Evolutionary conservation across 2,888 invertebrate species (phyloP).

Genomic region (Philereme vetulata): DNA sequence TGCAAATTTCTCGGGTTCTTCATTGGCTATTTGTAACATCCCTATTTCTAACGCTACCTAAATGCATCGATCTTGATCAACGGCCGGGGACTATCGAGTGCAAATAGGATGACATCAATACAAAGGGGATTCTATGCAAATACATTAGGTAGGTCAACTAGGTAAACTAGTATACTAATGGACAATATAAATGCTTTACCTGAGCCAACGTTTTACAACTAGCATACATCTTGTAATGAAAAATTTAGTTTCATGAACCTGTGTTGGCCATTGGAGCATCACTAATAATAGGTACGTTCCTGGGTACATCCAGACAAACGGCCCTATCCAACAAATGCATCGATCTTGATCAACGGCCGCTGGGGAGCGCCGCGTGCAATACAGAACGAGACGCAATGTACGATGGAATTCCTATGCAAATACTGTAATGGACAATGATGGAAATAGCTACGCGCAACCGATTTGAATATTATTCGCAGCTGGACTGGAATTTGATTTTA

Average conservation of each 20-base stretch:
- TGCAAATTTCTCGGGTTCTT: too few relatives aligned
- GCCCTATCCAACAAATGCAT: constrained; percentile 60
- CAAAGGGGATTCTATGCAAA: too few relatives aligned
- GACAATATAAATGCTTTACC: too few relatives aligned
- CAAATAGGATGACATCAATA: too few relatives aligned
- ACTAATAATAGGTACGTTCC: not conserved
- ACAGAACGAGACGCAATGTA: constrained; percentile 51
- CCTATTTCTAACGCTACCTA: too few relatives aligned
- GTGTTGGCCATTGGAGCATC: not conserved
- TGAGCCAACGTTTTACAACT: too few relatives aligned
- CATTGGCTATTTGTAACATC: too few relatives aligned
- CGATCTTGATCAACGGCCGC: constrained; percentile 74
- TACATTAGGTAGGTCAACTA: too few relatives aligned
- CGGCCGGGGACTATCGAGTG: too few relatives aligned
- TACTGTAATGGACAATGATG: constrained; percentile 51
- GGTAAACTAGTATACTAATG: too few relatives aligned
- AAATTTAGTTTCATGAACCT: not conserved
- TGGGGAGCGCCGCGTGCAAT: constrained; percentile 53
- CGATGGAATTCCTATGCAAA: constrained; percentile 60
- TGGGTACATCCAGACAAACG: constrained; percentile 43
- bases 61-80: too few relatives aligned
- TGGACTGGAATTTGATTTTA: constrained; percentile 2
- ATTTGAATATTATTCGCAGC: constrained; percentile 34
- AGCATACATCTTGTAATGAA: too few relatives aligned
- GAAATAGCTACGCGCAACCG: constrained; percentile 35